Conservation (phyloP, 2,888 invertebrate genomes). For the Hetaerina titia region DNA sequence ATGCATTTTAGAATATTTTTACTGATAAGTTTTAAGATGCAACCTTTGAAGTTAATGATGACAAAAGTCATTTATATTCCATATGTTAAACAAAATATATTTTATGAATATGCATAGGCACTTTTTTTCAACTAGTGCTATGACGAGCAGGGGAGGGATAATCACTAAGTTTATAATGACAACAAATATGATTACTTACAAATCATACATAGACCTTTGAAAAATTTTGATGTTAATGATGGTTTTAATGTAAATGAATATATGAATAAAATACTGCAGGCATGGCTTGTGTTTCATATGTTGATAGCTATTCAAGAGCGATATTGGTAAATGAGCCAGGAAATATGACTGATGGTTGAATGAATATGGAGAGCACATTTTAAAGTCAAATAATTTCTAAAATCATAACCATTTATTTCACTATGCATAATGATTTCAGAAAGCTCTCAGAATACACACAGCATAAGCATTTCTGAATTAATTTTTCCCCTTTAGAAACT, state of each 20-base stretch:
- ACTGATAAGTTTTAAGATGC: too few species aligned
- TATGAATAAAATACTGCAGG: not conserved
- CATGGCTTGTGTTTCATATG: not conserved
- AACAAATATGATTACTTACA: slow-evolving; percentile 31
- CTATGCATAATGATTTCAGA: not conserved
- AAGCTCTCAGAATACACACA: slow-evolving; percentile 16
- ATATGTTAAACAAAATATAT: too few species aligned
- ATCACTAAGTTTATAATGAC: slow-evolving; percentile 6
- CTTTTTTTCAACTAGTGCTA: not conserved
- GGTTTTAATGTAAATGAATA: not conserved
- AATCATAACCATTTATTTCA: not conserved
- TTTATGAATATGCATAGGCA: not conserved
- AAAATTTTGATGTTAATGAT: not conserved
- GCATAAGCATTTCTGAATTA: not conserved
- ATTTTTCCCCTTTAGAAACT: not conserved
- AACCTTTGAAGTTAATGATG: too few species aligned
- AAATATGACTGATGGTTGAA: not conserved
- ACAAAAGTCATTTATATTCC: too few species aligned
- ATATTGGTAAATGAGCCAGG: not conserved
- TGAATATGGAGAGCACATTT: not conserved
- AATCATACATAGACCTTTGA: slow-evolving; percentile 35
- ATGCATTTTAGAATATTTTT: too few species aligned
- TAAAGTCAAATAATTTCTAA: not conserved
- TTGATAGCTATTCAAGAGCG: not conserved
- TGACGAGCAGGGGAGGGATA: not conserved